Base-by-base conservation (phyloP, 2,888 invertebrate genomes). In the Scotopteryx bipunctaria region DNA sequence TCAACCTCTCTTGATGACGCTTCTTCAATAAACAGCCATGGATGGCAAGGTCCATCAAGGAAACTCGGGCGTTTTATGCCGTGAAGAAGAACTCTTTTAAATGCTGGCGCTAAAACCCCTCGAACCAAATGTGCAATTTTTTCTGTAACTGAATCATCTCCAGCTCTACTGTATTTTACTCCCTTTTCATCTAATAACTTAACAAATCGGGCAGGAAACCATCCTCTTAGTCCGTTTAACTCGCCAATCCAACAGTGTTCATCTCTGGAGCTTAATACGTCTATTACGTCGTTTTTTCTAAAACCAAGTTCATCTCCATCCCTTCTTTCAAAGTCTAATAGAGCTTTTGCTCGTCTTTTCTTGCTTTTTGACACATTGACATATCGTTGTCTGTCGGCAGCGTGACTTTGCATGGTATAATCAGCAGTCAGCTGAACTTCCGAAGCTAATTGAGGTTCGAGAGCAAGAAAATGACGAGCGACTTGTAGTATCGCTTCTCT, bases 191-290 rank as follows among this genome's bases (percentile, higher is more conserved):
- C 99, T 35, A 99, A 91, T 35, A 99, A 91, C 83, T 98, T 96
- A 0, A 99, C 98, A 91, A 98, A 98, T 87, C 98, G 96, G 1
- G 98, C 98, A 15, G 98, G 98, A 86, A 99, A 99, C 98, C 98
- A 99, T 31, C 98, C 97, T 79, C 96, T 92, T 37, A 98, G 88
- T 0, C 99, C 99, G 91, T 99, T 99, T 37, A 99, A 83, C 82
- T 99, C 99, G 3, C 99, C 99, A 62, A 99, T 95, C 99, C 99
- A 99, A 81, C 99, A 99, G 79, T 99, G 98, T 76, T 99, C 99
- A 89, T 99, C 99, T 81, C 97, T 97, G 77, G 98, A 98, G 73
- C 98, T 98, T 16, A 99, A 94, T 33, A 99, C 97, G 42, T 98
- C 99, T 46, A 99, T 98, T 27, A 99, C 97, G 83, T 99, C 99